Conservation (phyloP, 37 sponge, comb jelly and placozoan species). For the Bolinopsis microptera region DNA sequence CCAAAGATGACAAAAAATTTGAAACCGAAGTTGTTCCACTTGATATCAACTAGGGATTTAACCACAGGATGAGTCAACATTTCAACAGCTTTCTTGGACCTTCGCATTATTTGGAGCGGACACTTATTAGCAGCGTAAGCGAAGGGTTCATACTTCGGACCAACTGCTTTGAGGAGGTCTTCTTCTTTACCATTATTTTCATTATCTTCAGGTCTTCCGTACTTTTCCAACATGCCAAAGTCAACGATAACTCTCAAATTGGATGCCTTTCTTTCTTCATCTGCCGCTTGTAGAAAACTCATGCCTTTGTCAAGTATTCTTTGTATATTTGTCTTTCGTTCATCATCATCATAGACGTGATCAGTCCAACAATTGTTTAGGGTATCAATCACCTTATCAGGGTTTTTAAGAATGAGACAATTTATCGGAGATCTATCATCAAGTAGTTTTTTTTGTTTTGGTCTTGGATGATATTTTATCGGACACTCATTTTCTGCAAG, state of each 20-base stretch:
- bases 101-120: background rate
- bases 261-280: too few relatives aligned
- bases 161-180: background rate
- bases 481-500: background rate
- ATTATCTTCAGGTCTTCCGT: background rate
- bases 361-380: background rate
- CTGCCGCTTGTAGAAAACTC: background rate
- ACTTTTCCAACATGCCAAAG: constrained; percentile 2
- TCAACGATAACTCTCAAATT: background rate
- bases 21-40: background rate
- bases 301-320: background rate
- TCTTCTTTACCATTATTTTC: background rate
- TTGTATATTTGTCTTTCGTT: background rate
- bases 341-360: background rate
- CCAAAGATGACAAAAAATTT: background rate
- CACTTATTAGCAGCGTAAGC: background rate
- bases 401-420: background rate
- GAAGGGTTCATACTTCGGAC: background rate
- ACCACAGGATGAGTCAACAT: background rate
- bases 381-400: background rate
- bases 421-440: background rate
- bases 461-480: background rate
- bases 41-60: background rate
- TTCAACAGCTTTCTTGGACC: background rate
- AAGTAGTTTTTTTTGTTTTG: background rate